phyloP scores from a whole-genome alignment of 2,888 invertebrate genomes.

The Steinernema carpocapsae region DNA sequence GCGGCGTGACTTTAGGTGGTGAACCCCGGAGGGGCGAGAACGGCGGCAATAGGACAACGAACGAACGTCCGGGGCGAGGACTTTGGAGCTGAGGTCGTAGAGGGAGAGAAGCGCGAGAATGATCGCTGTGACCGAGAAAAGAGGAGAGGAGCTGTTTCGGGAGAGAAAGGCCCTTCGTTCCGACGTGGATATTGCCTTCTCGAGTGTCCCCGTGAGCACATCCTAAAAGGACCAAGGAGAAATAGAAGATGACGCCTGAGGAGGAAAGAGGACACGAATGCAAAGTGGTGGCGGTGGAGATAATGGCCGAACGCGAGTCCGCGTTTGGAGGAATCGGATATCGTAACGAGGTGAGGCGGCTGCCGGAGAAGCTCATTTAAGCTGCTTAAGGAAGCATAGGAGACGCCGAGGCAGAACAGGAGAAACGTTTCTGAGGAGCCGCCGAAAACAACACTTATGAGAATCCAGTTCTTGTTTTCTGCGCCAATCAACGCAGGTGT shows the following conservation, averaged over 20 bases:
- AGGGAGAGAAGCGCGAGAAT: too few species aligned
- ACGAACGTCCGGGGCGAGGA: neutral
- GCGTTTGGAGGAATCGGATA: too few species aligned
- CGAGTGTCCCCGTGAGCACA: too few species aligned
- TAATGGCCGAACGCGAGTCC: too few species aligned
- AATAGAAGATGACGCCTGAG: neutral
- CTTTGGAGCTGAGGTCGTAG: too few species aligned
- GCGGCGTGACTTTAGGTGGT: neutral
- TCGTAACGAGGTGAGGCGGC: neutral
- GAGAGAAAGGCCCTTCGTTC: too few species aligned
- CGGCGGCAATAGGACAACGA: neutral
- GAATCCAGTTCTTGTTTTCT: neutral
- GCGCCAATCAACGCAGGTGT: too few species aligned
- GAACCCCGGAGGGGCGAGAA: neutral
- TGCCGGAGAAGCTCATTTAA: neutral
- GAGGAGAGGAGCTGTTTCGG: too few species aligned
- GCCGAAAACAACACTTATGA: constrained; percentile 12
- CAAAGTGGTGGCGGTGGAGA: too few species aligned
- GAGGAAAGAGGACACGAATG: neutral
- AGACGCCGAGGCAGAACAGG: neutral
- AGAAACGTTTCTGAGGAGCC: neutral
- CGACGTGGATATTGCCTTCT: too few species aligned
- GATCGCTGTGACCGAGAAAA: too few species aligned
- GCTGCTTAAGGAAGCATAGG: neutral
- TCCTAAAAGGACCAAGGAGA: neutral